Evolutionary conservation across 2,888 invertebrate genomes (phyloP).

Genomic region (Plebejus melissa): DNA sequence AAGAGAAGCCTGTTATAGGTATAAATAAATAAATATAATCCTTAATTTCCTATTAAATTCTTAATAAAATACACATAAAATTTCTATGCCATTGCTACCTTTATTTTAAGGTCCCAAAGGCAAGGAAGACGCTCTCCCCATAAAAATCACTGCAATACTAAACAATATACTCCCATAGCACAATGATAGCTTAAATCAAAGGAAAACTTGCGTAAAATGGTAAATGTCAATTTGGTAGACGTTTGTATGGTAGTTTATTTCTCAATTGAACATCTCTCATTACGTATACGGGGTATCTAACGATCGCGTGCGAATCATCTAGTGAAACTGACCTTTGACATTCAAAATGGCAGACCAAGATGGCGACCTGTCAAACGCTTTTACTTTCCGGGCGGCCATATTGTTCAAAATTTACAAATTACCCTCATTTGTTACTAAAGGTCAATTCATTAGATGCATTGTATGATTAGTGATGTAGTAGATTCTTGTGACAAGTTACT

Average conservation of each 20-base stretch:
- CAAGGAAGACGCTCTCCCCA: neutral
- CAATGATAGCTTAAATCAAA: conserved; percentile 22
- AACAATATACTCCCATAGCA: neutral
- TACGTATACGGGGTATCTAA: conserved; percentile 37
- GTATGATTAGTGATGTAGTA: neutral
- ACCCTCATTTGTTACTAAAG: conserved; percentile 24
- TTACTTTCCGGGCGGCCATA: conserved; percentile 16
- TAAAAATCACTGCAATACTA: neutral
- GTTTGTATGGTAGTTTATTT: conserved; percentile 31
- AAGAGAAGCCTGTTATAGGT: no score
- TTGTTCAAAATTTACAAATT: conserved; percentile 25
- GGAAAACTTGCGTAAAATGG: conserved; percentile 21
- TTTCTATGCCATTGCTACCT: no score
- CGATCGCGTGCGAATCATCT: conserved; percentile 46
- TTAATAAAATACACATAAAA: no score
- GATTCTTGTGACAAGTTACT: neutral
- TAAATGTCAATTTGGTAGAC: conserved; percentile 33
- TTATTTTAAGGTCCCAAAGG: neutral
- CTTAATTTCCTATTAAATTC: no score
- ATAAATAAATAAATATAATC: no score
- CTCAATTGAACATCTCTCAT: conserved; percentile 32
- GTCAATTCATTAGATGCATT: conserved; percentile 12
- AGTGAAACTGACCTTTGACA: conserved; percentile 72
- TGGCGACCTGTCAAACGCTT: conserved; percentile 63
- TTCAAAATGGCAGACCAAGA: conserved; percentile 51